These are phyloP conservation scores for Myanophis thanlyinensis DNA, from an alignment of 2,113 vertebrate species.

Conservation along the genomic window DNA sequence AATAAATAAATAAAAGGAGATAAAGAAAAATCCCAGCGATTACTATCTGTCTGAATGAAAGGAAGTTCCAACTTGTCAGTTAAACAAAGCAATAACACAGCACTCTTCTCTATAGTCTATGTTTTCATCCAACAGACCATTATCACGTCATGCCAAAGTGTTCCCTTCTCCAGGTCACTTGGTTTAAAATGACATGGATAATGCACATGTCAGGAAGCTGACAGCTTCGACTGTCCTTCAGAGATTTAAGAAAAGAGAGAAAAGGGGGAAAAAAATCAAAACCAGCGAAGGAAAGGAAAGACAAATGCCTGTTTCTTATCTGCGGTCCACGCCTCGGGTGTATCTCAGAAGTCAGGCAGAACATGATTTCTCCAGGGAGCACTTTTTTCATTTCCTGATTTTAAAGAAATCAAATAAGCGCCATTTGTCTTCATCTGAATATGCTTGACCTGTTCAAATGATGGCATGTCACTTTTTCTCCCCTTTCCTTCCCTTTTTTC, in stretches of 20 bases:
- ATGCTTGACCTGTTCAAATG: constrained; percentile 93
- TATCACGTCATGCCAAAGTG: constrained; percentile 82
- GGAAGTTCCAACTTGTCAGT: constrained; percentile 74
- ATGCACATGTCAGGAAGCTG: constrained; percentile 83
- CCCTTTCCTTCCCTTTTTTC: not conserved
- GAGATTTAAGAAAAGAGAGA: constrained; percentile 60
- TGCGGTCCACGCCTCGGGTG: constrained; percentile 78
- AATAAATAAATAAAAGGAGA: not conserved
- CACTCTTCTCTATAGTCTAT: constrained; percentile 72
- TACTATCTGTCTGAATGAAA: constrained; percentile 60
- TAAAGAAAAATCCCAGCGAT: constrained; percentile 64
- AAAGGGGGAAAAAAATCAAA: not conserved
- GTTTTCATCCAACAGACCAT: constrained; percentile 86
- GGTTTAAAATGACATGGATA: constrained; percentile 89
- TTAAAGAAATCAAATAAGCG: constrained; percentile 97
- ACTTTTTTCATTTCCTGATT: constrained; percentile 96
- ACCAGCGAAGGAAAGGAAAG: constrained; percentile 11
- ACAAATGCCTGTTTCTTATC: constrained; percentile 86
- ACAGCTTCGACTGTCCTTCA: constrained; percentile 82
- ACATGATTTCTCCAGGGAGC: constrained; percentile 93
- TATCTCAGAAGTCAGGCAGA: constrained; percentile 86
- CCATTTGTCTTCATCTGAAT: constrained; percentile 96
- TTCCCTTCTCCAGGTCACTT: constrained; percentile 87
- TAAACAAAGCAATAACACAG: constrained; percentile 77
- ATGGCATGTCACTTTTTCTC: constrained; percentile 74